These are phyloP conservation scores for Thecophora atra DNA, from an alignment of 2,888 invertebrate species.

Conservation along the genomic window DNA sequence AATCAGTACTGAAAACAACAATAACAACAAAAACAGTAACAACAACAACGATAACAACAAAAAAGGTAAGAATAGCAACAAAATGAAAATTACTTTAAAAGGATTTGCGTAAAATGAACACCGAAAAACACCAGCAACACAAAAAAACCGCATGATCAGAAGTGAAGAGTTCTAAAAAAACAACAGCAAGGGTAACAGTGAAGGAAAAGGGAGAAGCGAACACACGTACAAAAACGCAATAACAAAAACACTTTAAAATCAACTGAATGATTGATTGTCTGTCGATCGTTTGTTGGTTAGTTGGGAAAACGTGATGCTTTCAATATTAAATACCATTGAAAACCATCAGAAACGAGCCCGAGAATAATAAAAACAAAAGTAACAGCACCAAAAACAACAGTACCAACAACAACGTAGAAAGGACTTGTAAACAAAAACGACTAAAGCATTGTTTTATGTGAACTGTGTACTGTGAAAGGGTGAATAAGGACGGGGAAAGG, in stretches of 20 bases:
- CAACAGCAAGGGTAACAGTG: too few species aligned
- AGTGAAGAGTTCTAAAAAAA: too few species aligned
- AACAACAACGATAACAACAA: constrained; percentile 31
- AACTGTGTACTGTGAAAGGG: too few species aligned
- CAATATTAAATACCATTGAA: constrained; percentile 22
- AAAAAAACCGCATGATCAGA: too few species aligned
- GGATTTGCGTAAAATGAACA: constrained; percentile 23
- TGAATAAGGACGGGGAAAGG: too few species aligned
- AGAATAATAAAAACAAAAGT: neutral
- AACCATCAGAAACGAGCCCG: neutral
- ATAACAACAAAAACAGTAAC: constrained; percentile 31
- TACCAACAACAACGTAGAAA: constrained; percentile 11
- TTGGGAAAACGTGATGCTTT: constrained; percentile 17
- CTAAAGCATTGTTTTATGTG: too few species aligned
- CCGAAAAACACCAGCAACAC: constrained; percentile 33
- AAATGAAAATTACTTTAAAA: constrained; percentile 22
- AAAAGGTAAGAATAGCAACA: constrained; percentile 33
- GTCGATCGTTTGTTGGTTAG: constrained; percentile 39
- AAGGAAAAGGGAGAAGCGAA: too few species aligned
- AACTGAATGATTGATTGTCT: constrained; percentile 29
- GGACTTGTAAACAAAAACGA: too few species aligned
- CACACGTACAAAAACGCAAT: neutral
- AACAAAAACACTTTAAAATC: constrained; percentile 23
- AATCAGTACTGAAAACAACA: constrained; percentile 35
- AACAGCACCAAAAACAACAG: neutral